Evolutionary conservation across 2,797 vertebrate genomes (phyloP).

Genomic region (Mus minutoides): DNA sequence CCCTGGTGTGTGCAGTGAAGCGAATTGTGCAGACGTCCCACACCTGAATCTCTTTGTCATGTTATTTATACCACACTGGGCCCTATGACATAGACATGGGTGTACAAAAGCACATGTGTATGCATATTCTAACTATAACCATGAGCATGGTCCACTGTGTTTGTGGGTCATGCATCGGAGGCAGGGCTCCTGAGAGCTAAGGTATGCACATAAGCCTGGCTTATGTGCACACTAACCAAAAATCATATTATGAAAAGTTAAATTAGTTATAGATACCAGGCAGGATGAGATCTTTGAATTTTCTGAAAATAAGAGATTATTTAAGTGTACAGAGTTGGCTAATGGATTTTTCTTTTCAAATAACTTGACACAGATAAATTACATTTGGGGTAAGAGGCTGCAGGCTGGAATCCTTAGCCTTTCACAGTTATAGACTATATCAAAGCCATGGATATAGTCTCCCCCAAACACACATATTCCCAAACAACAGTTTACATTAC

Average conservation of each 20-base stretch:
- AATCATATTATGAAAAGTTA: conserved; percentile 40
- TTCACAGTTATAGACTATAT: neutral
- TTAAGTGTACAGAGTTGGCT: neutral
- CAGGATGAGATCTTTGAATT: conserved; percentile 40
- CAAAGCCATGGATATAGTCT: neutral
- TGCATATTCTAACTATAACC: neutral
- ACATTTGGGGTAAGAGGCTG: neutral
- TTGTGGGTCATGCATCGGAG: neutral
- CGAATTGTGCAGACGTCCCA: neutral
- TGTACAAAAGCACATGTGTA: neutral
- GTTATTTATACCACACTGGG: neutral
- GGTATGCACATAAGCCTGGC: neutral
- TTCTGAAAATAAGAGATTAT: conserved; percentile 36
- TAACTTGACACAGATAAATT: conserved; percentile 41
- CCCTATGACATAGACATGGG: neutral
- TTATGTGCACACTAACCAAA: neutral
- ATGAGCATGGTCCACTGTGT: neutral
- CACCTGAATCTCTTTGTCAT: neutral
- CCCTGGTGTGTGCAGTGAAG: neutral
- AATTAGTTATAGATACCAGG: conserved; percentile 35
- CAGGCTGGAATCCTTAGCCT: neutral
- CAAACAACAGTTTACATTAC: neutral
- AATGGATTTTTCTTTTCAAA: conserved; percentile 1
- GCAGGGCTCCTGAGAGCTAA: neutral
- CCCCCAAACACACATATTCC: neutral